Percentiles rank a stretch among this genome's conserved stretches.
phyloP scores from a whole-genome alignment of 2,888 invertebrate genomes.

The Schrankia costaestrigalis region DNA sequence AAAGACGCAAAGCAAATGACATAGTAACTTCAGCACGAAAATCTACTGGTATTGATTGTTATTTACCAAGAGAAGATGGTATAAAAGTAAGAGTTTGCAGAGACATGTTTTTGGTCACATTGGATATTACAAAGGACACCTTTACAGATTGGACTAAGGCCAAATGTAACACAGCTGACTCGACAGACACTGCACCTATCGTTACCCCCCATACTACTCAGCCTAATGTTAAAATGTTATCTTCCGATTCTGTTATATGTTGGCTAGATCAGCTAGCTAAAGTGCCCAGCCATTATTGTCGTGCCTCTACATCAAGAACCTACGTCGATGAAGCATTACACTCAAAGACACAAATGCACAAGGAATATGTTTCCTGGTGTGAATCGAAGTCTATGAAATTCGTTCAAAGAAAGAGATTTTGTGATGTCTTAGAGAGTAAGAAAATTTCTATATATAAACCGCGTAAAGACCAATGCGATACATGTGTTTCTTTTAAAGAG shows the following conservation, averaged over 20 bases:
- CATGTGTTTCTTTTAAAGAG: constrained; percentile 7
- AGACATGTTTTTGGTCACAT: neutral
- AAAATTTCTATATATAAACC: constrained; percentile 6
- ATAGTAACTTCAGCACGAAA: neutral
- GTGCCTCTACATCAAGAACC: neutral
- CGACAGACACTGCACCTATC: neutral
- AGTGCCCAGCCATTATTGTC: constrained; percentile 5
- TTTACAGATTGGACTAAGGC: constrained; percentile 2
- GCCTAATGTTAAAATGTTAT: neutral
- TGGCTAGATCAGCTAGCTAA: constrained; percentile 3
- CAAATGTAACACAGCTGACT: neutral
- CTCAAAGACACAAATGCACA: neutral
- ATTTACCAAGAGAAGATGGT: neutral
- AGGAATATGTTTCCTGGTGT: neutral
- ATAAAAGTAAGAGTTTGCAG: neutral
- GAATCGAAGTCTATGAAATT: neutral
- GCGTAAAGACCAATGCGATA: constrained; percentile 11
- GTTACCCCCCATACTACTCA: neutral
- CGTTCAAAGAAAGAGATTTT: neutral
- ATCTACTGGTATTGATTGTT: neutral
- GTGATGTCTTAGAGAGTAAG: neutral
- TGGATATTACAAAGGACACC: neutral
- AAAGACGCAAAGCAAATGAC: neutral
- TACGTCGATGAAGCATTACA: neutral
- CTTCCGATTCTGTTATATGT: neutral